Percentiles rank a stretch among this genome's conserved stretches.
These are phyloP conservation scores for Oscarella lobularis DNA, from an alignment of 37 sponge, comb jelly and placozoan species.

Conservation along the genomic window DNA sequence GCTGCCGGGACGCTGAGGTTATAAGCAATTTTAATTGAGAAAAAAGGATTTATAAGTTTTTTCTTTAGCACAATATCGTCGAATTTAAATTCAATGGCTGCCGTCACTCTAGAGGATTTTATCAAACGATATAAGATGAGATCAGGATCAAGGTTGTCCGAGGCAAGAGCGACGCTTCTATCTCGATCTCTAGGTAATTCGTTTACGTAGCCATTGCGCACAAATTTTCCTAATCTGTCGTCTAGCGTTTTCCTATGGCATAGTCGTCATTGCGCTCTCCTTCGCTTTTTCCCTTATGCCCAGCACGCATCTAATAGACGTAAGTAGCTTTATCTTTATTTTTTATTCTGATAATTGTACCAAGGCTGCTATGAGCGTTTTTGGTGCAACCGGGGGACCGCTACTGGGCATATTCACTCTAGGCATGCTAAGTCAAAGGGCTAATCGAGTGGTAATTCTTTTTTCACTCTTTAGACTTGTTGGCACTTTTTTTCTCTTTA, in stretches of 20 bases:
- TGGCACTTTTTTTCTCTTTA: not conserved
- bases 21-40: not conserved
- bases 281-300: not conserved
- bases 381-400: slow-evolving; percentile 1
- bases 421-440: not conserved
- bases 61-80: not conserved
- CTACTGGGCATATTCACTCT: not conserved
- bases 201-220: not conserved
- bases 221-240: not conserved
- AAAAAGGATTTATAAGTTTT: not conserved
- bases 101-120: not conserved
- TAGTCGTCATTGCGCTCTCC: not conserved
- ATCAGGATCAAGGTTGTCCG: not conserved
- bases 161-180: not conserved
- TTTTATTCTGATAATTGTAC: not conserved
- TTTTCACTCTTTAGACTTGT: not conserved
- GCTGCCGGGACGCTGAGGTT: not conserved
- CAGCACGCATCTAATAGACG: not conserved
- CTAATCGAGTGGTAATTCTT: not conserved
- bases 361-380: not conserved
- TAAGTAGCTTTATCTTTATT: not conserved
- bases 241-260: not conserved
- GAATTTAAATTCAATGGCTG: not conserved
- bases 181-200: not conserved
- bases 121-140: not conserved